Conservation (phyloP, 1,140 invertebrate genomes). For the Penaeus indicus region DNA sequence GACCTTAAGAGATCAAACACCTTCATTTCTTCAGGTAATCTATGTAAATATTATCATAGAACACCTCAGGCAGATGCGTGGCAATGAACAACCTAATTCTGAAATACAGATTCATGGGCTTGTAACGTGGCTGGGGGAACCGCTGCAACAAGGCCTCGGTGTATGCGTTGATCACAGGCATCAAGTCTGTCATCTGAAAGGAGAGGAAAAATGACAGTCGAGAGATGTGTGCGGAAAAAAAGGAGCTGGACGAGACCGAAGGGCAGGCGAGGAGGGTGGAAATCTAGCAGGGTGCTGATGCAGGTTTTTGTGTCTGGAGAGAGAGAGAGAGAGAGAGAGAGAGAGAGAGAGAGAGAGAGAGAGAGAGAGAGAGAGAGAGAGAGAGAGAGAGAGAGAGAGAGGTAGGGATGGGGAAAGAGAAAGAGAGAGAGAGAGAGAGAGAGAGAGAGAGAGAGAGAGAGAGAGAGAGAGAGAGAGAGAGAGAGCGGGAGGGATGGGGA, state of each 20-base stretch:
- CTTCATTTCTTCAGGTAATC: neutral
- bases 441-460: neutral
- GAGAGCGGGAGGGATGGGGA: neutral
- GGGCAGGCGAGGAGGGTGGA: neutral
- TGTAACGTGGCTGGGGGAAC: slow-evolving; percentile 43
- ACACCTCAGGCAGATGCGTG: slow-evolving; percentile 37
- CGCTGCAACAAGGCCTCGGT: slow-evolving; percentile 41
- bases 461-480: neutral
- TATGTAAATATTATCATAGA: slow-evolving; percentile 49
- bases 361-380: no score
- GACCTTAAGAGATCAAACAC: neutral
- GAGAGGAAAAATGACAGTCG: neutral
- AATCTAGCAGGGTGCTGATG: no score
- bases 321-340: no score
- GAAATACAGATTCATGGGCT: slow-evolving; percentile 53
- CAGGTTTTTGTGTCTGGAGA: no score
- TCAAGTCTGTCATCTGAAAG: slow-evolving; percentile 42
- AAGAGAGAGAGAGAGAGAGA: neutral
- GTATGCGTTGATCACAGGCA: slow-evolving; percentile 44
- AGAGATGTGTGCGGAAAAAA: neutral
- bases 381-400: neutral
- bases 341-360: no score
- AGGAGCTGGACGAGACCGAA: neutral
- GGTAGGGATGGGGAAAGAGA: neutral
- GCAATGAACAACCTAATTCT: slow-evolving; percentile 29